Percentiles rank a stretch among this genome's conserved stretches.
Evolutionary conservation across 2,113 vertebrate genomes (phyloP).

Genomic region (Ranitomeya imitator): DNA sequence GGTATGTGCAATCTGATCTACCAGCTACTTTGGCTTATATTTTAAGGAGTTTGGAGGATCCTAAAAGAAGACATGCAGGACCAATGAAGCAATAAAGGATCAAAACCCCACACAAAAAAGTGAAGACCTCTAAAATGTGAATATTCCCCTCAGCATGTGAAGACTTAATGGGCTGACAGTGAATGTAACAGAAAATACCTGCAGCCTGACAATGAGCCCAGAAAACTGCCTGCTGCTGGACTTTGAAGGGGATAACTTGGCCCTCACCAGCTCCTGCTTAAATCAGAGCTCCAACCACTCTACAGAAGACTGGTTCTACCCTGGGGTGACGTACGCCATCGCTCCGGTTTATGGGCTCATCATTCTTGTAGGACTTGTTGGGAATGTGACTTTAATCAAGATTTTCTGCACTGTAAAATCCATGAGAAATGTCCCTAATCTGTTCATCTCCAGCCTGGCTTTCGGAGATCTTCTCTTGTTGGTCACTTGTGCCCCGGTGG

Average conservation of each 20-base stretch:
- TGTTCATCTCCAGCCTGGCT: constrained; percentile 95
- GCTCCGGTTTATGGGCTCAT: constrained; percentile 85
- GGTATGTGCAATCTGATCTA: not conserved
- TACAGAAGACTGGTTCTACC: constrained; percentile 71
- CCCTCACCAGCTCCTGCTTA: constrained; percentile 67
- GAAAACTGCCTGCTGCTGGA: constrained; percentile 68
- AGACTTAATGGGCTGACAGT: constrained; percentile 10
- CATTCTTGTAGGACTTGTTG: constrained; percentile 85
- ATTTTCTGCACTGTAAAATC: constrained; percentile 91
- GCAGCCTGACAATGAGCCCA: constrained; percentile 71
- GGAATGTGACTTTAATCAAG: constrained; percentile 93
- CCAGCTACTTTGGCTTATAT: not conserved
- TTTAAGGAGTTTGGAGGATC: not conserved
- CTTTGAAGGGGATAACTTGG: constrained; percentile 66
- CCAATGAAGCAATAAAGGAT: not conserved
- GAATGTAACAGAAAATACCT: not conserved
- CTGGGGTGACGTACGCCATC: constrained; percentile 80
- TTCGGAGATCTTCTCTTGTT: constrained; percentile 90
- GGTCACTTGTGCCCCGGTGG: constrained; percentile 94
- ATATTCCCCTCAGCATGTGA: not conserved
- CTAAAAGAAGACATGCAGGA: not conserved
- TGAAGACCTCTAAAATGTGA: not conserved
- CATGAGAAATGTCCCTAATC: constrained; percentile 86
- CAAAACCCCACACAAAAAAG: not conserved
- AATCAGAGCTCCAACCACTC: constrained; percentile 67